Evolutionary conservation across 2,888 invertebrate genomes (phyloP).

Genomic region (Drosophila robusta): DNA sequence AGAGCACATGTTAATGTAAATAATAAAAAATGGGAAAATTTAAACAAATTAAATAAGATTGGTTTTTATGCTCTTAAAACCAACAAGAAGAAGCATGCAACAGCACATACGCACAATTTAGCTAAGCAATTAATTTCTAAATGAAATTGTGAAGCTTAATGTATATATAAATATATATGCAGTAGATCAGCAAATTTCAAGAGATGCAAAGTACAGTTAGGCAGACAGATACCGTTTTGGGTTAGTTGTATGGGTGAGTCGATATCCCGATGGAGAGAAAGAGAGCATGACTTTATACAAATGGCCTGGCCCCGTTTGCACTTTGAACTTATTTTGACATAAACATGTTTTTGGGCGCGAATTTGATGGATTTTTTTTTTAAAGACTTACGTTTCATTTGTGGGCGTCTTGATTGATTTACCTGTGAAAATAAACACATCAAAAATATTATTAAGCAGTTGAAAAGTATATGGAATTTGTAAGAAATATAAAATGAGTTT

Average conservation of each 20-base stretch:
- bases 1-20: constrained; percentile 26
- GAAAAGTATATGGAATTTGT: not conserved
- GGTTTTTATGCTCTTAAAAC: not conserved
- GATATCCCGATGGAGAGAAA: constrained; percentile 16
- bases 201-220: constrained; percentile 27
- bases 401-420: constrained; percentile 83
- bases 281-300: constrained; percentile 31
- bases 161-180: constrained; percentile 8
- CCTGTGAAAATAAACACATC: constrained; percentile 69
- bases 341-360: not conserved
- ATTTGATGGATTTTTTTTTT: not conserved
- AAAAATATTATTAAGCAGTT: constrained; percentile 7
- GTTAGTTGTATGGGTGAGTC: constrained; percentile 49
- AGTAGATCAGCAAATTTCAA: constrained; percentile 1
- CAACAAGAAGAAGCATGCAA: constrained; percentile 59
- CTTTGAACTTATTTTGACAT: constrained; percentile 65
- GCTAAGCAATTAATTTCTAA: constrained; percentile 49
- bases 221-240: constrained; percentile 64
- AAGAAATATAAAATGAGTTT: constrained; percentile 6
- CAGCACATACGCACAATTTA: constrained; percentile 42
- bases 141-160: constrained; percentile 24
- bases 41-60: constrained; percentile 2
- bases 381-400: constrained; percentile 85
- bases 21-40: constrained; percentile 17
- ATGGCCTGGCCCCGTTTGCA: constrained; percentile 60